phyloP scores from a whole-genome alignment of 2,888 invertebrate species.

The Polylopha cassiicola region DNA sequence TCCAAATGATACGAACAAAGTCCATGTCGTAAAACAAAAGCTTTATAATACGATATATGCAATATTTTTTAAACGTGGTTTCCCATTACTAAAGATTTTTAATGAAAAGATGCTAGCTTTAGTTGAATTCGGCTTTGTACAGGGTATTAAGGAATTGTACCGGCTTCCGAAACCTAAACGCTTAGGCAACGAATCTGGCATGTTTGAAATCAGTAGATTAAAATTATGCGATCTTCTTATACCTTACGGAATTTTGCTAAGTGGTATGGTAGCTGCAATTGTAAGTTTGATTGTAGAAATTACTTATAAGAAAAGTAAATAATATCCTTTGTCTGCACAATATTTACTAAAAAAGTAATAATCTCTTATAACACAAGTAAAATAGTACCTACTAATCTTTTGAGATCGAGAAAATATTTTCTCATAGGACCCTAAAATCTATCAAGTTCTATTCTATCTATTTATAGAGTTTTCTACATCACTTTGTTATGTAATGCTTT shows the following conservation, averaged over 20 bases:
- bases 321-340: too few species aligned
- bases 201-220: constrained; percentile 3
- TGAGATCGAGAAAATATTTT: too few species aligned
- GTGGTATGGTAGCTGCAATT: constrained; percentile 5
- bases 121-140: constrained; percentile 19
- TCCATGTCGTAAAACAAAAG: constrained; percentile 17
- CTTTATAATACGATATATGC: constrained; percentile 11
- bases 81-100: constrained; percentile 13
- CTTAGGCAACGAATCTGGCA: background rate
- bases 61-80: constrained; percentile 21
- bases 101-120: constrained; percentile 7
- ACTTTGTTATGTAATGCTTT: too few species aligned
- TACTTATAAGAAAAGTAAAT: too few species aligned
- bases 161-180: background rate
- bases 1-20: background rate
- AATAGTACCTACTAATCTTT: too few species aligned
- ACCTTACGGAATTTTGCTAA: constrained; percentile 8
- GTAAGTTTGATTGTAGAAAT: constrained; percentile 15
- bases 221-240: constrained; percentile 10
- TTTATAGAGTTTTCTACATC: too few species aligned
- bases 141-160: constrained; percentile 1
- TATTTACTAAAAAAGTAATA: too few species aligned
- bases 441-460: too few species aligned
- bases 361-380: too few species aligned
- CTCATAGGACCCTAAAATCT: too few species aligned